Evolutionary conservation across 2,113 vertebrate species (phyloP).

Genomic region (Jacana jacana): DNA sequence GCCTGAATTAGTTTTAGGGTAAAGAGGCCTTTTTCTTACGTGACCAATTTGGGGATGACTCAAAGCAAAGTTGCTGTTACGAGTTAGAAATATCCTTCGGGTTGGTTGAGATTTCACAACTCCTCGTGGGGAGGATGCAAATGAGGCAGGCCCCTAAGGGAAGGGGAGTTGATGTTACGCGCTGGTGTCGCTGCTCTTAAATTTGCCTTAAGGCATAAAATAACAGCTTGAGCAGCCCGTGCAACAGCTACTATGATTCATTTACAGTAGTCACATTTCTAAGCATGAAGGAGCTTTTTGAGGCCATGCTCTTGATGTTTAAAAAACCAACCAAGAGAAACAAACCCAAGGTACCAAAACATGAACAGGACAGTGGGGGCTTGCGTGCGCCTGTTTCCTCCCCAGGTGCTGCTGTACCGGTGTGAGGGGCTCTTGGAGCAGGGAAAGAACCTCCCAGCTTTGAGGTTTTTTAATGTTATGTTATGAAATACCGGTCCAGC

Average conservation of each 20-base stretch:
- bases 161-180: slow-evolving; percentile 34
- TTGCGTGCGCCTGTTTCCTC: background rate
- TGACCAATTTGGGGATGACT: background rate
- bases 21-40: background rate
- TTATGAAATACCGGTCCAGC: background rate
- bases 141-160: background rate
- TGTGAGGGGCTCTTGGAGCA: background rate
- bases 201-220: slow-evolving; percentile 29
- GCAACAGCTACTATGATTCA: slow-evolving; percentile 30
- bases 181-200: slow-evolving; percentile 17
- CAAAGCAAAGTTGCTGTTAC: background rate
- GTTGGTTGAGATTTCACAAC: slow-evolving; percentile 21
- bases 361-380: background rate
- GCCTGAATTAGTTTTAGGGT: background rate
- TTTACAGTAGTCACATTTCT: background rate
- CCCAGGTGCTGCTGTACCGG: background rate
- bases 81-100: slow-evolving; percentile 4
- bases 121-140: slow-evolving; percentile 13
- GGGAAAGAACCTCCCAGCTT: background rate
- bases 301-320: background rate
- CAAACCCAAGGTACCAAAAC: background rate
- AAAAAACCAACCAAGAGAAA: background rate
- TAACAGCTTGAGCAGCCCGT: slow-evolving; percentile 43
- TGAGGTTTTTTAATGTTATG: background rate
- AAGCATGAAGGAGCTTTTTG: background rate